Evolutionary conservation across 2,113 vertebrate species (phyloP).

Genomic region (Ptilonorhynchus violaceus): DNA sequence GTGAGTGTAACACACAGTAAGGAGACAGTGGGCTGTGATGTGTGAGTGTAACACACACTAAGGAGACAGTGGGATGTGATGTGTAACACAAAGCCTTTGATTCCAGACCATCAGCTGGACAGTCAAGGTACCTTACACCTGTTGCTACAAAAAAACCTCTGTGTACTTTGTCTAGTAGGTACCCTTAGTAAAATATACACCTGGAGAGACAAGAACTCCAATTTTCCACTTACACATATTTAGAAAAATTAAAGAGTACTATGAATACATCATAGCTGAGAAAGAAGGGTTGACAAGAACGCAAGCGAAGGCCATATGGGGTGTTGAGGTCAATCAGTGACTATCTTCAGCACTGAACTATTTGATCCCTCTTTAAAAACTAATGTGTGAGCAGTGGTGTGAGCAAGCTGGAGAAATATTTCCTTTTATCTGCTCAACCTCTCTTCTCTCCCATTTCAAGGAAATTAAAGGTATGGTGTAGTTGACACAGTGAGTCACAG

Average conservation of each 20-base stretch:
- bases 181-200: background rate
- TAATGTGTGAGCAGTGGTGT: background rate
- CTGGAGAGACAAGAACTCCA: background rate
- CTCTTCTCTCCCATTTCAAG: background rate
- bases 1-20: background rate
- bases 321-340: background rate
- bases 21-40: background rate
- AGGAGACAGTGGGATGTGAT: background rate
- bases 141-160: background rate
- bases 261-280: background rate
- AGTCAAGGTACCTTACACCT: background rate
- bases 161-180: background rate
- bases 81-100: background rate
- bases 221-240: background rate
- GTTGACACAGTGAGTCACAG: background rate
- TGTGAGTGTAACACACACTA: background rate
- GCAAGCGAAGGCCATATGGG: background rate
- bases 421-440: background rate
- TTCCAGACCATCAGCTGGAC: background rate
- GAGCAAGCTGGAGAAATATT: background rate
- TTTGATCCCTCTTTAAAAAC: background rate
- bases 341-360: background rate
- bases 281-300: background rate
- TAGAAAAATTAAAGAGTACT: background rate
- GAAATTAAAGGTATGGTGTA: background rate